Evolutionary conservation across 1,140 invertebrate genomes (phyloP).

Genomic region (Heliconius congener): DNA sequence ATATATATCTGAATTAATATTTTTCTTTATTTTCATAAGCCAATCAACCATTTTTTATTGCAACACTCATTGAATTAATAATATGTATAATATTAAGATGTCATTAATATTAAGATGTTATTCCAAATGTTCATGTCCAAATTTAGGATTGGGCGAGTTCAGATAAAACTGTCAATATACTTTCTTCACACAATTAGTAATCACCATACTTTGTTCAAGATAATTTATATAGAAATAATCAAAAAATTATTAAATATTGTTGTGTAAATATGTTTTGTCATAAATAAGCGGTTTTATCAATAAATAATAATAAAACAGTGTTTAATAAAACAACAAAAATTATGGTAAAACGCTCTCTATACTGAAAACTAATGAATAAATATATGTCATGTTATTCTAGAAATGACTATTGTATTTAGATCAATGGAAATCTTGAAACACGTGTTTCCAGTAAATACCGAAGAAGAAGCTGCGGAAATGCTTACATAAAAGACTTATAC

Average conservation of each 20-base stretch:
- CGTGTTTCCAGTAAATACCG: not conserved
- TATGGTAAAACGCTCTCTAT: not conserved
- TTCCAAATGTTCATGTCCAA: not conserved
- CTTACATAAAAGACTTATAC: conserved; percentile 26
- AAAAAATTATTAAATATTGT: too few relatives aligned
- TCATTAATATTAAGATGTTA: not conserved
- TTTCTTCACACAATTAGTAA: not conserved
- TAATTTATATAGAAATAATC: too few relatives aligned
- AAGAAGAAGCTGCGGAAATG: conserved; percentile 25
- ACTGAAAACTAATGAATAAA: conserved; percentile 8
- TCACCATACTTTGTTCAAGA: not conserved
- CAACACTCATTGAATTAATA: not conserved
- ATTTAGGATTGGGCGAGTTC: not conserved
- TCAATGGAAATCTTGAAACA: not conserved
- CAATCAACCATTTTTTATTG: not conserved
- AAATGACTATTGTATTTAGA: conserved; percentile 9
- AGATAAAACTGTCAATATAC: not conserved
- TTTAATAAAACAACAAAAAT: not conserved
- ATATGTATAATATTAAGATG: not conserved
- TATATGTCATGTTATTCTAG: not conserved
- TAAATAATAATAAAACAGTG: too few relatives aligned
- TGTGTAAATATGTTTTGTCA: too few relatives aligned
- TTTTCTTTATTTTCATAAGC: not conserved
- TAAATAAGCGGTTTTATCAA: too few relatives aligned
- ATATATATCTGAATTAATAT: not conserved